A percentile compares a stretch with the other conserved stretches of the same genome.
phyloP scores from a whole-genome alignment of 2,888 invertebrate species.

The Drosophila pseudotalamancana region DNA sequence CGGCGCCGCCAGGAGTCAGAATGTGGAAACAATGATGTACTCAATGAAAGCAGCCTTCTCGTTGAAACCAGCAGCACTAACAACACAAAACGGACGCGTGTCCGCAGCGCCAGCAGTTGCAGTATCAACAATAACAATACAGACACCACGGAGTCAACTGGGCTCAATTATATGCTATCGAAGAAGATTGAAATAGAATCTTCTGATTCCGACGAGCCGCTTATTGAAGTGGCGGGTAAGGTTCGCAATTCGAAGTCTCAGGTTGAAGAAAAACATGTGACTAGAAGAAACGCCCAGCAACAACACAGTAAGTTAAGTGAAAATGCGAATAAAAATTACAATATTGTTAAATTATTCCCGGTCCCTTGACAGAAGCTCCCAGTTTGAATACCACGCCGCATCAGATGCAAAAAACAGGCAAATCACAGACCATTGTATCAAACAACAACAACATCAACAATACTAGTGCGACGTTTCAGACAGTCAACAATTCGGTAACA shows the following conservation, averaged over 20 bases:
- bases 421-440: slow-evolving; percentile 36
- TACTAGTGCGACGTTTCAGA: slow-evolving; percentile 15
- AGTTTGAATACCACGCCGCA: slow-evolving; percentile 31
- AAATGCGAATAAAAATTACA: not conserved
- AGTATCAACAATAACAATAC: slow-evolving; percentile 21
- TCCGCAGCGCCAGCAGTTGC: slow-evolving; percentile 82
- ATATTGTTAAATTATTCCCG: not conserved
- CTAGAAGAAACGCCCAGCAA: slow-evolving; percentile 61
- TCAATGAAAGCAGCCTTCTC: slow-evolving; percentile 31
- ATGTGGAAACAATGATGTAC: slow-evolving; percentile 83
- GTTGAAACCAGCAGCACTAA: slow-evolving; percentile 11
- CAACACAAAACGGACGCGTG: slow-evolving; percentile 70
- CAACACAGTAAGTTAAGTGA: slow-evolving; percentile 54
- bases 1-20: slow-evolving; percentile 92
- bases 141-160: slow-evolving; percentile 19
- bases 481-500: slow-evolving; percentile 23
- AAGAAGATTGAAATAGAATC: slow-evolving; percentile 86
- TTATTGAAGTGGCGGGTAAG: slow-evolving; percentile 89
- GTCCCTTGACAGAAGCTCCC: slow-evolving; percentile 35
- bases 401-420: slow-evolving; percentile 35
- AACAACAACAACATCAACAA: slow-evolving; percentile 28
- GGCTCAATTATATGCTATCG: slow-evolving; percentile 30
- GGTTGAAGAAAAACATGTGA: slow-evolving; percentile 53
- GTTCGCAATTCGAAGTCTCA: slow-evolving; percentile 85
- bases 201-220: slow-evolving; percentile 92